Percentiles rank a stretch among this genome's conserved stretches.
Evolutionary conservation across 2,797 vertebrate species (phyloP).

Genomic region (Poecilia gillii): DNA sequence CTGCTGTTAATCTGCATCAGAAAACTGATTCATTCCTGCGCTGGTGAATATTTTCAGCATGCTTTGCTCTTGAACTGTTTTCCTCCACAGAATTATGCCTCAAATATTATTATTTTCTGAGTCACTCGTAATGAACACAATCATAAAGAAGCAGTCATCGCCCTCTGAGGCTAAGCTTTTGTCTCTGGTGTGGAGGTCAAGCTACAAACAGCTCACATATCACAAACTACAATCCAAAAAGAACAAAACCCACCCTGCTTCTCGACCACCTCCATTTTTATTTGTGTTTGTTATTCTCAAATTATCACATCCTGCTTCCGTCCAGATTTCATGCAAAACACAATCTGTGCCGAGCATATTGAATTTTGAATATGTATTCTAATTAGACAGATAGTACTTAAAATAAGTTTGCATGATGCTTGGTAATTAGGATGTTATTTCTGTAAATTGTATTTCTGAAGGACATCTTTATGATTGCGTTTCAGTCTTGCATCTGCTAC

Average conservation of each 20-base stretch:
- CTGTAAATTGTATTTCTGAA: constrained; percentile 23
- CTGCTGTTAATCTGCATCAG: neutral
- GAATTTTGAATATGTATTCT: constrained; percentile 21
- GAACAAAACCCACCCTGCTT: neutral
- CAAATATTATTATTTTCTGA: constrained; percentile 52
- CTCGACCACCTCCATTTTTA: constrained; percentile 13
- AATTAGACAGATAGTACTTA: constrained; percentile 19
- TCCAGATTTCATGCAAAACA: constrained; percentile 4
- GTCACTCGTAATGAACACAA: constrained; percentile 58
- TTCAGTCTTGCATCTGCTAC: constrained; percentile 7
- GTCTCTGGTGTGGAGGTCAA: constrained; percentile 46
- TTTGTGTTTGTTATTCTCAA: constrained; percentile 13
- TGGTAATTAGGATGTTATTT: constrained; percentile 30
- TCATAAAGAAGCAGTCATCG: constrained; percentile 50
- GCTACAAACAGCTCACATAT: constrained; percentile 35
- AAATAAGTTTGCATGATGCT: neutral
- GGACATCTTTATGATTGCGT: constrained; percentile 4
- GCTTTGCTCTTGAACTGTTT: constrained; percentile 18
- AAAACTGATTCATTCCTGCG: constrained; percentile 5
- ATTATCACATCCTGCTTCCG: constrained; percentile 11
- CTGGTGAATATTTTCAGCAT: constrained; percentile 34
- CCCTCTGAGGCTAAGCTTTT: constrained; percentile 56
- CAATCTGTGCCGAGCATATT: constrained; percentile 23
- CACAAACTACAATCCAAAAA: constrained; percentile 19
- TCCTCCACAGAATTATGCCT: constrained; percentile 32